These are phyloP conservation scores for Drosophila simulans DNA, from an alignment of 1,140 invertebrate species.

Conservation along the genomic window DNA sequence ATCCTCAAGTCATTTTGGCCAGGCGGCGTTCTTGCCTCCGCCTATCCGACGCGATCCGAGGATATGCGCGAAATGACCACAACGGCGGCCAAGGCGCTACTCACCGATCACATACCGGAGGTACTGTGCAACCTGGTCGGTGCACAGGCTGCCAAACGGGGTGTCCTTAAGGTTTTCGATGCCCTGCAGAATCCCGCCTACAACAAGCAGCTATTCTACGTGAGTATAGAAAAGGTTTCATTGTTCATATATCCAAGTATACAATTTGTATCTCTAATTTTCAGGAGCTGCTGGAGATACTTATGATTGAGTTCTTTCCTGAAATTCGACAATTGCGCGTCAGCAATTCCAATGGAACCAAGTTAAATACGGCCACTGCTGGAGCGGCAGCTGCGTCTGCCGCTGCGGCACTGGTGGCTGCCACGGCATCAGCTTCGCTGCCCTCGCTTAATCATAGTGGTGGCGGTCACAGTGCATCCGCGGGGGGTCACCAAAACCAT, in stretches of 20 bases:
- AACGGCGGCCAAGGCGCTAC: constrained; percentile 84
- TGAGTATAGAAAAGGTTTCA: constrained; percentile 87
- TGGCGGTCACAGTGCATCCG: constrained; percentile 16
- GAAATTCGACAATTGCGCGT: constrained; percentile 86
- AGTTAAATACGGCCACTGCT: constrained; percentile 64
- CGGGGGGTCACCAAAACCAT: constrained; percentile 4
- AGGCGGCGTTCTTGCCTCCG: constrained; percentile 88
- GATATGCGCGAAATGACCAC: constrained; percentile 88
- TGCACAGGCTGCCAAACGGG: constrained; percentile 92
- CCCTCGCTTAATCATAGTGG: constrained; percentile 47
- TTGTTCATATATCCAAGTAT: not conserved
- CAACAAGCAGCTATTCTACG: constrained; percentile 97
- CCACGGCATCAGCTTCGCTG: constrained; percentile 58
- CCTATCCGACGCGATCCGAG: constrained; percentile 86
- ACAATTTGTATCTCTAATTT: constrained; percentile 26
- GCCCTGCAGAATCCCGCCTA: constrained; percentile 93
- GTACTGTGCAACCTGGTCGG: constrained; percentile 93
- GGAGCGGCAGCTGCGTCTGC: constrained; percentile 66
- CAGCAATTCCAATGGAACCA: constrained; percentile 51
- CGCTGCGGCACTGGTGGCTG: constrained; percentile 52
- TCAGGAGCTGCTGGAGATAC: constrained; percentile 90
- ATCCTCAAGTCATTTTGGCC: constrained; percentile 96
- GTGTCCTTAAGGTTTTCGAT: constrained; percentile 94
- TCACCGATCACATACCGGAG: constrained; percentile 91
- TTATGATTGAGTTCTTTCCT: constrained; percentile 90